phyloP scores from a whole-genome alignment of 2,113 vertebrate genomes.

The Boleophthalmus pectinirostris region DNA sequence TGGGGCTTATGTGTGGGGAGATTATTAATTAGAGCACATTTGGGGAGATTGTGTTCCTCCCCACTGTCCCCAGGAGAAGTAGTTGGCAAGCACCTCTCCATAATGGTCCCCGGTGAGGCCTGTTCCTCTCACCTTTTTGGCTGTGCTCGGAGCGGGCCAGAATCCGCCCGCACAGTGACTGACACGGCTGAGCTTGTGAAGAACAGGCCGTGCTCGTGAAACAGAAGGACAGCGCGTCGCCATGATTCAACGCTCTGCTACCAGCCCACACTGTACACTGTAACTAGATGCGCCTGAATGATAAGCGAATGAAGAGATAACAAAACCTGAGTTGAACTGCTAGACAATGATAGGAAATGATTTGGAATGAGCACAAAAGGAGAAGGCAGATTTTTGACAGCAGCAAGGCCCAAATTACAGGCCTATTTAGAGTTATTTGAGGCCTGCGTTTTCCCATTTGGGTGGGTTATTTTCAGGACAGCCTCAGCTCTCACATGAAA shows the following conservation, averaged over 20 bases:
- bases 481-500: constrained; percentile 54
- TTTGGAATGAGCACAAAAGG: constrained; percentile 44
- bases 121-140: constrained; percentile 42
- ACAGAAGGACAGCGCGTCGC: constrained; percentile 47
- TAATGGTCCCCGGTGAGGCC: constrained; percentile 47
- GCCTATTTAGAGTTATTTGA: constrained; percentile 52
- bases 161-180: constrained; percentile 38
- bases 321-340: constrained; percentile 31
- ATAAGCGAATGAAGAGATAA: constrained; percentile 34
- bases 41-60: constrained; percentile 53
- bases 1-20: constrained; percentile 53
- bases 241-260: constrained; percentile 35
- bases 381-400: constrained; percentile 44
- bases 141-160: constrained; percentile 22
- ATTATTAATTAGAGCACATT: constrained; percentile 77
- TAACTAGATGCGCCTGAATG: constrained; percentile 37
- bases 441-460: constrained; percentile 54
- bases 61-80: constrained; percentile 40
- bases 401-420: constrained; percentile 46
- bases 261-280: constrained; percentile 49
- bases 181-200: constrained; percentile 38
- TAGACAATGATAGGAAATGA: constrained; percentile 58
- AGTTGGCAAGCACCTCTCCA: constrained; percentile 54
- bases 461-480: constrained; percentile 60
- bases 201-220: constrained; percentile 44